Evolutionary conservation across 2,888 invertebrate species (phyloP).

Genomic region (Aspidapion aeneum): DNA sequence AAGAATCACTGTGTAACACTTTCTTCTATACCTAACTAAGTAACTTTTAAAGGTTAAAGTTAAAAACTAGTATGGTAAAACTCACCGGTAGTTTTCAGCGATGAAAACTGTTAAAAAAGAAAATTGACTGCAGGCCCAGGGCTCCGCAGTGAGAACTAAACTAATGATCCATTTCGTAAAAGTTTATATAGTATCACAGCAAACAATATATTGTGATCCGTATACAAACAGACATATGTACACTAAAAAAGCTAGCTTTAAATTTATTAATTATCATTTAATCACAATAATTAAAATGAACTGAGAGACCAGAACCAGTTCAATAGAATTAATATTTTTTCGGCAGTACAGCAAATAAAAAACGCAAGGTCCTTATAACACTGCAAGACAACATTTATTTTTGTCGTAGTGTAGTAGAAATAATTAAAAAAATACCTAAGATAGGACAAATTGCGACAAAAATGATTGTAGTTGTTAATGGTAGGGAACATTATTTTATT

Average conservation of each 20-base stretch:
- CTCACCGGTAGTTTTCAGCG: conserved; percentile 1
- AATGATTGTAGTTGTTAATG: no score
- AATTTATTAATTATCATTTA: not conserved
- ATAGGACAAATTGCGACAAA: no score
- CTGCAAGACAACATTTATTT: no score
- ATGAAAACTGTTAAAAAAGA: not conserved
- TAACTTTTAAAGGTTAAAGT: no score
- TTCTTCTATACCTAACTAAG: no score
- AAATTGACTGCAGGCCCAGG: not conserved
- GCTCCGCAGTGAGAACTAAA: conserved; percentile 1
- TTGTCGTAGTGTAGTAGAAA: no score
- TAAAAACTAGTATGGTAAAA: not conserved
- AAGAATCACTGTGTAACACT: no score
- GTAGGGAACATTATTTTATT: no score
- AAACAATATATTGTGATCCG: conserved; percentile 1
- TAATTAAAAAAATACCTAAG: no score
- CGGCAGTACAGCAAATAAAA: no score
- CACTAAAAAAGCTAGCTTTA: not conserved
- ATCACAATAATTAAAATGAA: not conserved
- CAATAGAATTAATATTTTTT: no score
- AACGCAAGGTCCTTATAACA: no score
- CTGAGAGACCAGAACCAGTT: not conserved
- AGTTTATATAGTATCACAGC: conserved; percentile 1
- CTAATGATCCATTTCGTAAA: not conserved
- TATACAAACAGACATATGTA: not conserved